Evolutionary conservation across 2,797 vertebrate genomes (phyloP), one percentile per base, ranked within the genome.

Genomic region (Melanotaenia pygmaea): DNA sequence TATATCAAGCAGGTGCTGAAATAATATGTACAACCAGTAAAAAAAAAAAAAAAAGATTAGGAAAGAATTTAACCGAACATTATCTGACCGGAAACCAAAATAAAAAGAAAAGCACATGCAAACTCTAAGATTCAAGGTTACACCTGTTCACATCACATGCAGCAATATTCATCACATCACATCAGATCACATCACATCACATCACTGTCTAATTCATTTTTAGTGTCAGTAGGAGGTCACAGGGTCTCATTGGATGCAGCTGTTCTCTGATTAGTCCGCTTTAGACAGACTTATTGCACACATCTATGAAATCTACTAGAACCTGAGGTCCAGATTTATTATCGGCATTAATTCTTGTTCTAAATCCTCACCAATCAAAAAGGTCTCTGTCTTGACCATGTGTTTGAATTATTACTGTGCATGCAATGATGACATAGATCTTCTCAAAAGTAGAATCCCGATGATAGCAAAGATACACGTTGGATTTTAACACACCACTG

Each of bases 361-460:
- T 82, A 88, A 91, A 88, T 91, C 89, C 88, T 59, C 81, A 79
- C 75, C 84, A 89, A 89, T 89, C 86, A 86, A 37, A 84, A 79
- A 75, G 70, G 30, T 67, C 61, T 79, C 80, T 70, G 68, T 67
- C 65, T 45, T 18, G n/a, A 59, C 69, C 64, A 73, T 84, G 79
- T 84, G 82, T 79, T 53, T 56, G 64, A 69, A 53, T 76, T 61
- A 72, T 83, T 83, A 82, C 71, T 85, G 76, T 68, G 59, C 64
- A 74, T 67, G 67, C 8, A 30, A 50, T 35, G 63, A 76, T 38
- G 54, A 81, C 76, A 79, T 50, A 54, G 77, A 80, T 79, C 62
- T 37, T 26, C 37, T 75, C 1, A 20, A 69, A 74, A 59, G 77
- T 22, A 70, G 32, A 43, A 35, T 60, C 35, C 72, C 64, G 72